Base-by-base conservation (phyloP, 2,113 vertebrate species). In the Ondatra zibethicus region DNA sequence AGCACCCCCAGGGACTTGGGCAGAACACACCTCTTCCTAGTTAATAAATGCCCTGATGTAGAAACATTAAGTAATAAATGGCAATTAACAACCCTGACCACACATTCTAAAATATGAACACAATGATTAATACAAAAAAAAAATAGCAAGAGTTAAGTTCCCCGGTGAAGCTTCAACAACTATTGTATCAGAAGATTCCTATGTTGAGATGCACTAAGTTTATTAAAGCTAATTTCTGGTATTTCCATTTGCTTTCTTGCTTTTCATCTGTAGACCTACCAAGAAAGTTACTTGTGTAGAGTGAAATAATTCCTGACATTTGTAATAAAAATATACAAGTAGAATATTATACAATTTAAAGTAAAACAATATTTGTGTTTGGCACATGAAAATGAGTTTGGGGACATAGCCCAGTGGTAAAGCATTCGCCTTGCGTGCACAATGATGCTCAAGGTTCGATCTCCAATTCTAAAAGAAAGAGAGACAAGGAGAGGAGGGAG, bases 401-500 rank as follows among this genome's bases (percentile, higher is more conserved):
- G 0, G 39, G 17, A 36, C 31, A 66, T 47, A 68, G 3, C 42
- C 36, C 29, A 50, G 63, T 47, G 10, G 42, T 21, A 86, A 47
- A 86, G 29, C 84, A 66, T 68, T 47, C 36, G 29, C 42, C 42
- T 31, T 21, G 39, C 29, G 23, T 68, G 17, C 33, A 19, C 16
- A 47, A 47, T 2, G 10, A 50, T 5, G 16, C 5, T 47, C 2
- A 47, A 23, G 8, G 2, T 23, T 86, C 27, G 47, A 33, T 86
- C 29, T 86, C 11, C 11, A 66, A 33, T 66, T 84, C n/a, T 63
- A 42, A 63, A 84, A 86, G 14, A 29, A 9, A 85, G 4, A 31
- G 3, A 27, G 19, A 39, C 14, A 10, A 1, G 42, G 2, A 63
- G 0, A 1, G 42, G 2, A 63, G 0, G 9, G 14, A 50, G 10